A percentile compares a stretch with the other conserved stretches of the same genome.
Conservation (phyloP, 1,140 invertebrate genomes). For the Macrostomum lignano region DNA sequence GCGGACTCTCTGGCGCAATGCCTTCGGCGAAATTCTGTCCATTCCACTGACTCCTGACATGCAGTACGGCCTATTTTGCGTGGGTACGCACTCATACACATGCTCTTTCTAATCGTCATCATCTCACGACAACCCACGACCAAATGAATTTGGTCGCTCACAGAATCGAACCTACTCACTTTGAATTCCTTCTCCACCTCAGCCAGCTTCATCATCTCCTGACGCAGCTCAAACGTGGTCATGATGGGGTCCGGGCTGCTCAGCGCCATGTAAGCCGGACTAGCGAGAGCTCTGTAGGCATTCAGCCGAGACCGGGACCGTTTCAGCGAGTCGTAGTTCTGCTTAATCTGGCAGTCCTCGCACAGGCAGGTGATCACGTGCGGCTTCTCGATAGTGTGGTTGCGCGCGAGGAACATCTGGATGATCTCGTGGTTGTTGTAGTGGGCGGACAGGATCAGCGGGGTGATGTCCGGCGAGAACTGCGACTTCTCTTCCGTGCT, state of each 20-base stretch:
- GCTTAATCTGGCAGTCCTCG: conserved; percentile 9
- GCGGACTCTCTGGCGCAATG: no score
- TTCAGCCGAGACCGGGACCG: conserved; percentile 8
- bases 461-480: conserved; percentile 18
- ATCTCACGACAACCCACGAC: no score
- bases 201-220: conserved; percentile 9
- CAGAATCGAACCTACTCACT: no score
- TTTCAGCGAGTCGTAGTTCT: conserved; percentile 11
- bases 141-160: no score
- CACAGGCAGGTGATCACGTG: conserved; percentile 12
- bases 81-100: no score
- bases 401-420: conserved; percentile 12
- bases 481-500: conserved; percentile 10
- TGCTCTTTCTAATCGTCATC: no score
- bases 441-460: conserved; percentile 16
- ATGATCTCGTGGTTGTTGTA: conserved; percentile 19
- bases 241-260: conserved; percentile 6
- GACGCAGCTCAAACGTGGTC: conserved; percentile 6
- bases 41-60: no score
- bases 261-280: conserved; percentile 6
- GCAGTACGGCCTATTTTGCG: no score
- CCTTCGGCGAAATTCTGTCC: no score
- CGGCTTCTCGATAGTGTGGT: conserved; percentile 11
- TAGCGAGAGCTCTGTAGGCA: conserved; percentile 6
- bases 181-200: conserved; percentile 11